phyloP scores from a whole-genome alignment of 2,888 invertebrate genomes.

The Camptogramma bilineatum region DNA sequence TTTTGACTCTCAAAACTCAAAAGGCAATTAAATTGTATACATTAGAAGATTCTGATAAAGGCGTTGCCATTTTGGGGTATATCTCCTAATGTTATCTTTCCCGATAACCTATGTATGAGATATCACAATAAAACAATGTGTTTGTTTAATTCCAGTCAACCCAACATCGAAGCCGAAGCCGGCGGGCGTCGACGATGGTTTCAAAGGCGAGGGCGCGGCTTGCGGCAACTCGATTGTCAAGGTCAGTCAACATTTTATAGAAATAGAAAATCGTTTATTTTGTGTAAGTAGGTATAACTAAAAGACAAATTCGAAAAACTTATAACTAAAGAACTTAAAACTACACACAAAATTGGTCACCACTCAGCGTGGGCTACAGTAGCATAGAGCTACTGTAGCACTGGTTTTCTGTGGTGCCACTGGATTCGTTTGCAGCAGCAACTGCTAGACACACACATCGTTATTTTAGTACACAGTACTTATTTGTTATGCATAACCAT shows the following conservation, averaged over 20 bases:
- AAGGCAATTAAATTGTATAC: neutral
- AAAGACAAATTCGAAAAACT: too few species aligned
- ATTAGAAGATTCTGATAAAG: neutral
- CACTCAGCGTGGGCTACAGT: too few species aligned
- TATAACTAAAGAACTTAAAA: too few species aligned
- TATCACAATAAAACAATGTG: slow-evolving; percentile 14
- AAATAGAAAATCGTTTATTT: too few species aligned
- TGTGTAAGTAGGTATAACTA: too few species aligned
- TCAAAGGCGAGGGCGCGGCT: slow-evolving; percentile 88
- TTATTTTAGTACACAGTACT: too few species aligned
- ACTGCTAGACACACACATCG: too few species aligned
- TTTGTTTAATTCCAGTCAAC: slow-evolving; percentile 61
- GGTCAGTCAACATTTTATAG: slow-evolving; percentile 53
- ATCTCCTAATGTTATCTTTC: slow-evolving; percentile 1
- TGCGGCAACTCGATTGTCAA: slow-evolving; percentile 85
- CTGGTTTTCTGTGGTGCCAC: too few species aligned
- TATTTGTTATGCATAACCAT: too few species aligned
- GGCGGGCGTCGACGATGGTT: slow-evolving; percentile 89
- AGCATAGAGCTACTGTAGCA: too few species aligned
- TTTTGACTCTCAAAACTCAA: neutral
- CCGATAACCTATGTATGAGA: slow-evolving; percentile 16
- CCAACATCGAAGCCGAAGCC: slow-evolving; percentile 82
- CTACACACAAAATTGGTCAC: too few species aligned
- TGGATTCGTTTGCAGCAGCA: too few species aligned
- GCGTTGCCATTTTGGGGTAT: neutral